Evolutionary conservation across 2,797 vertebrate species (phyloP), one percentile per base, ranked within the genome.

Genomic region (Phoeniculus purpureus): DNA sequence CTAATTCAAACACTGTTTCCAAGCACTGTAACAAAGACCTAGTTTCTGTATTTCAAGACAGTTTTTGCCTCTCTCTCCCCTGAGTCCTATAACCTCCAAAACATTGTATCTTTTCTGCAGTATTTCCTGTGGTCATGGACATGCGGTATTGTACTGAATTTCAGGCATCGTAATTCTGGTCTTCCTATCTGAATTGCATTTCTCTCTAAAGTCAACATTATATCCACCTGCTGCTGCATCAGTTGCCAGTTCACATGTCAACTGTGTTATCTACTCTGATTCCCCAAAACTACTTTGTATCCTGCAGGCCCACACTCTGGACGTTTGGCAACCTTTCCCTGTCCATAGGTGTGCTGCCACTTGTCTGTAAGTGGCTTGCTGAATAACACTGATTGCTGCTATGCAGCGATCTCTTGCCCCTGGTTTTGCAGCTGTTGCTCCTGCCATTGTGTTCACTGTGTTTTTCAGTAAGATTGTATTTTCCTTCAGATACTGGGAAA

Each of bases 191-290:
- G 56, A 73, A 1, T 45, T 72, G 8, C 43, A 6, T 67, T 1
- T 73, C 67, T 88, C 62, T 90, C 60, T 68, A 71, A 81, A 88
- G 37, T 52, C n/a, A 92, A 32, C 54, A 77, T 31, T 71, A 66
- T 25, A 54, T 67, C 32, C 62, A 61, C 58, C 84, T 90, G 72
- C 73, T 80, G 65, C 61, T 65, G 37, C 20, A 71, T 27, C 15
- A 17, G 26, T 43, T 60, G 48, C 6, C 20, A 40, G 32, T 47
- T 77, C 47, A 6, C 45, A 47, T 90, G 86, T 81, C 16, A 73
- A 27, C 32, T 82, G n/a, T 54, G 92, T 80, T 34, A 65, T 65
- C 27, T 17, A 54, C n/a, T 79, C 43, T 74, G 31, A 81, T 72
- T 37, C 25, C 17, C 12, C 29, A 61, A 89, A 43, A 48, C 13